These are phyloP conservation scores for Dusona sp. DNA, from an alignment of 2,888 invertebrate genomes.

Conservation along the genomic window DNA sequence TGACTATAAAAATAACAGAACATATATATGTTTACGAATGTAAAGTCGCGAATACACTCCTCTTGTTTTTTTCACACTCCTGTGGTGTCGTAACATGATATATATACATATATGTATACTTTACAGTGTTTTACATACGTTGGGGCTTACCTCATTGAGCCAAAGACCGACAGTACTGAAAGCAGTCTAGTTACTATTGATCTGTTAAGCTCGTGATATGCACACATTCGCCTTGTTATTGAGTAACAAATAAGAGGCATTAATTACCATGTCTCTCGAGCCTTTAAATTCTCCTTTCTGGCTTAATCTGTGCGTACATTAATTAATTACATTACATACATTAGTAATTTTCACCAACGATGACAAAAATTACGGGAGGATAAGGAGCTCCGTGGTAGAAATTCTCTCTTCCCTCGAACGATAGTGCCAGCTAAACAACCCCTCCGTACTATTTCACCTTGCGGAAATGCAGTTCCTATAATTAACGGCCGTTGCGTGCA, in stretches of 20 bases:
- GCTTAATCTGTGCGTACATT: not conserved
- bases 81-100: slow-evolving; percentile 1
- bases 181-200: not conserved
- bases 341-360: slow-evolving; percentile 39
- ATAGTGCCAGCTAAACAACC: not conserved
- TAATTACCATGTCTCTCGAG: not conserved
- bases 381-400: slow-evolving; percentile 19
- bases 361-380: slow-evolving; percentile 22
- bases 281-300: not conserved
- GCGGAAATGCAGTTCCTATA: slow-evolving; percentile 62
- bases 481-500: slow-evolving; percentile 58
- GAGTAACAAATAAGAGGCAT: not conserved
- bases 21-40: not conserved
- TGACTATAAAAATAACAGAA: too few species aligned
- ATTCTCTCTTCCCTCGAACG: not conserved
- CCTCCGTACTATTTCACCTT: slow-evolving; percentile 12
- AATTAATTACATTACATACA: too few species aligned
- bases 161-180: not conserved
- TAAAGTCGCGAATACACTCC: not conserved
- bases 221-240: slow-evolving; percentile 2
- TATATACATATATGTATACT: not conserved
- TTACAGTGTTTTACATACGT: slow-evolving; percentile 1
- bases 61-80: slow-evolving; percentile 15
- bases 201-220: slow-evolving; percentile 8
- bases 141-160: not conserved